Base-by-base conservation (phyloP, 1,140 invertebrate species). In the Trichonephila clavata region DNA sequence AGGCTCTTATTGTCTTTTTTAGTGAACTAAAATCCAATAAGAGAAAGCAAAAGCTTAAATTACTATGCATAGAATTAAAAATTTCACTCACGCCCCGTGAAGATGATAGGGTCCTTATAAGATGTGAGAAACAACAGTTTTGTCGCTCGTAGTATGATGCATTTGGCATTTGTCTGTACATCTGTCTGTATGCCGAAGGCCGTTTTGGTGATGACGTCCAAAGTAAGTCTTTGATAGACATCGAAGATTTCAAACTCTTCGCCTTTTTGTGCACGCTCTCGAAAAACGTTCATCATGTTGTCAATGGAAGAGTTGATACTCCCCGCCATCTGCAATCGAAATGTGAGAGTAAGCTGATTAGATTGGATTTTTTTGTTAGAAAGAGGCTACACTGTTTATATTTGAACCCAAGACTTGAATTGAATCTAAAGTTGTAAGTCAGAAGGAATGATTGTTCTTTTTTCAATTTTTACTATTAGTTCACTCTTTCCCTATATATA, bases 261-360 rank as follows among this genome's bases (percentile, higher is more conserved):
- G 21, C 89, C 89, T 13, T 39, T 71, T 16, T 83, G 60, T 14
- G 81, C 94, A 65, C 91, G 80, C 77, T 93, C 87, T 27, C 91
- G 94, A 1, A 96, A 27, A 1, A 95, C 94, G 4, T 94, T 60
- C 43, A 95, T 43, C 61, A 95, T 94, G 14, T 93, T 93, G 43
- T 95, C 94, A 13, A 96, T 94, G 18, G 95, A 95, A 3, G 94
- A 80, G 43, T 95, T 95, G 92, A 96, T 96, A 14, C 95, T 94
- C 8, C 94, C 94, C 50, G 94, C 91, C 95, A 96, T 95, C 93
- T 94, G 32, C 50, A 13, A 50, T 50, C 7, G 1, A 50, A 50
- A 10, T 10, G 10, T 7, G 50, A 50, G 50, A 50, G 10, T 50
- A 7, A 50, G 10, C 10, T 50, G 50, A 50, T 39, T 39, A 39